Evolutionary conservation across 2,113 vertebrate species (phyloP), one percentile per base, ranked within the genome.

Genomic region (Mungos mungo): DNA sequence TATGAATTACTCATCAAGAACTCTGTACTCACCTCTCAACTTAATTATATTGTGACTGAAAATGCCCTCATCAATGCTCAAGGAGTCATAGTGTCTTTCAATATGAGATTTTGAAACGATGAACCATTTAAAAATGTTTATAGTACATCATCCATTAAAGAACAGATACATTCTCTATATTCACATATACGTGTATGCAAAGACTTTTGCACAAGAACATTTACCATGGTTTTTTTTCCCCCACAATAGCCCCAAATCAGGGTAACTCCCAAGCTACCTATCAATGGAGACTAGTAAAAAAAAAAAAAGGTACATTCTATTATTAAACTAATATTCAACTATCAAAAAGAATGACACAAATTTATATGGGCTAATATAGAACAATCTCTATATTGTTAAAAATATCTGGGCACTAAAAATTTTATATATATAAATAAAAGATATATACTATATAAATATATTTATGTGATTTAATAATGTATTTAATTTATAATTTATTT

Each of bases 261-360:
- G 11, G 7, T 63, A 83, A 50, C 15, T n/a, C 12, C 14, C 38
- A 88, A 91, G 82, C 13, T 21, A 19, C 33, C n/a, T 93, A 52
- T n/a, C 54, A 80, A 76, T 1, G 52, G n/a, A 82, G 33, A 68
- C 65, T 68, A 66, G 21, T 65, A 16, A 57, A 92, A 85, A 80
- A 66, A 50, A 50, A 50, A 45, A 54, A 41, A 71, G 23, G 33
- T 14, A 52, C 3, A 81, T 80, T 68, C 45, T 68, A 68, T 90
- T 86, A 87, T 23, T 81, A 23, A 93, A 93, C 65, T 65, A 50
- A 87, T 54, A 86, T 63, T 90, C 66, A 69, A 91, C 29, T 86
- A 18, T 31, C 69, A 77, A 60, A 80, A 95, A 82, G 21, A 90
- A 90, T 54, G 25, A 96, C 18, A 83, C 21, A 71, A 92, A 79